Evolutionary conservation across 2,797 vertebrate genomes (phyloP).

Genomic region (Podarcis siculus): DNA sequence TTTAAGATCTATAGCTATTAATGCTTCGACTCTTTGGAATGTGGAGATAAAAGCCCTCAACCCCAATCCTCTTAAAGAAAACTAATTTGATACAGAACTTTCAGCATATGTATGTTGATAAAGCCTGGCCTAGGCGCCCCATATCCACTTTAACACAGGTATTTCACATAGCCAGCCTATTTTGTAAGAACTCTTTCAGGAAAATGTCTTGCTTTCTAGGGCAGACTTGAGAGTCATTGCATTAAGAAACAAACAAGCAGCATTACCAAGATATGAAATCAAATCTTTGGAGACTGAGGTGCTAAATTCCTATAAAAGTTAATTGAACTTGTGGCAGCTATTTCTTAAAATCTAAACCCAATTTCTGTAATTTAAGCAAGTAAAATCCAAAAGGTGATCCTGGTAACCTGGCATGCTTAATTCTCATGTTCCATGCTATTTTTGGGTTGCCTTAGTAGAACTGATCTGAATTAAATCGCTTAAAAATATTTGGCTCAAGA

Average conservation of each 20-base stretch:
- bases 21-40: neutral
- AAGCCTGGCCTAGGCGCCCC: neutral
- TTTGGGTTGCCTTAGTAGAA: neutral
- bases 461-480: neutral
- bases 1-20: slow-evolving; percentile 34
- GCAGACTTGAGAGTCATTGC: neutral
- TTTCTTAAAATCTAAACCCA: slow-evolving; percentile 3
- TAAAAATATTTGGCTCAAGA: neutral
- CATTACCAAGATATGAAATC: neutral
- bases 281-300: neutral
- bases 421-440: neutral
- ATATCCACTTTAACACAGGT: slow-evolving; percentile 6
- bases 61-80: slow-evolving; percentile 1
- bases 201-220: neutral
- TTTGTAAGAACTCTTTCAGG: neutral
- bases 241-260: neutral
- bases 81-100: neutral
- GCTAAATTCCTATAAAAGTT: neutral
- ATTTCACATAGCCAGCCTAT: neutral
- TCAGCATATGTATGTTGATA: neutral
- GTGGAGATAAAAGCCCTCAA: neutral
- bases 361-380: slow-evolving; percentile 10
- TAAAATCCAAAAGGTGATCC: neutral
- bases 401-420: neutral
- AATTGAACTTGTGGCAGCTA: neutral